Percentiles rank a stretch among this genome's conserved stretches.
These are phyloP conservation scores for Listronotus bonariensis DNA, from an alignment of 1,140 invertebrate species.

Conservation along the genomic window DNA sequence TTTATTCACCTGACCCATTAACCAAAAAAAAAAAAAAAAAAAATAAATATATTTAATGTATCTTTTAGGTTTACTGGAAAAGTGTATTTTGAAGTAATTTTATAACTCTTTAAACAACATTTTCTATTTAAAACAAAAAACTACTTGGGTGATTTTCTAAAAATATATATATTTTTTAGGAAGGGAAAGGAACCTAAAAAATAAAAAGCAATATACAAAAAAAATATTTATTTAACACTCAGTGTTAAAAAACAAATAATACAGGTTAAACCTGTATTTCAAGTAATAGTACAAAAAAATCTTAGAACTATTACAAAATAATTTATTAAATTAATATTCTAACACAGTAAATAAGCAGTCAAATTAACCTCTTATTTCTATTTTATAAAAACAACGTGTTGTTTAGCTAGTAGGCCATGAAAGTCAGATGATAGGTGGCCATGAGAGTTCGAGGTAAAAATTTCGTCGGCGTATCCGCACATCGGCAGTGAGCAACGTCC, in stretches of 20 bases:
- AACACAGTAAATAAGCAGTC: slow-evolving; percentile 30
- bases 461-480: neutral
- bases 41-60: too few relatives aligned
- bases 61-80: too few relatives aligned
- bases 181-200: too few relatives aligned
- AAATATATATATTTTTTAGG: too few relatives aligned
- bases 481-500: slow-evolving; percentile 10
- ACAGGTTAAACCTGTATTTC: neutral
- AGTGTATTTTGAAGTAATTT: too few relatives aligned
- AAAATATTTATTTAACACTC: slow-evolving; percentile 23
- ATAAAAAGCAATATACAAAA: neutral
- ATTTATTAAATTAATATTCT: slow-evolving; percentile 29
- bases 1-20: too few relatives aligned
- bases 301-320: slow-evolving; percentile 20
- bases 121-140: too few relatives aligned
- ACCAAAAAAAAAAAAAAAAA: too few relatives aligned
- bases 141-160: too few relatives aligned
- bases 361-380: slow-evolving; percentile 9
- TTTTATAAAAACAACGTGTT: neutral
- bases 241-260: slow-evolving; percentile 20
- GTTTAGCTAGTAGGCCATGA: slow-evolving; percentile 1
- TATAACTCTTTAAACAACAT: too few relatives aligned
- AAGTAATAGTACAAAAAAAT: slow-evolving; percentile 12
- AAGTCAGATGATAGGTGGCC: slow-evolving; percentile 16
- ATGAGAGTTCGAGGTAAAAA: slow-evolving; percentile 20